phyloP scores from a whole-genome alignment of 1,140 invertebrate species.

The Papilio aristodemus region DNA sequence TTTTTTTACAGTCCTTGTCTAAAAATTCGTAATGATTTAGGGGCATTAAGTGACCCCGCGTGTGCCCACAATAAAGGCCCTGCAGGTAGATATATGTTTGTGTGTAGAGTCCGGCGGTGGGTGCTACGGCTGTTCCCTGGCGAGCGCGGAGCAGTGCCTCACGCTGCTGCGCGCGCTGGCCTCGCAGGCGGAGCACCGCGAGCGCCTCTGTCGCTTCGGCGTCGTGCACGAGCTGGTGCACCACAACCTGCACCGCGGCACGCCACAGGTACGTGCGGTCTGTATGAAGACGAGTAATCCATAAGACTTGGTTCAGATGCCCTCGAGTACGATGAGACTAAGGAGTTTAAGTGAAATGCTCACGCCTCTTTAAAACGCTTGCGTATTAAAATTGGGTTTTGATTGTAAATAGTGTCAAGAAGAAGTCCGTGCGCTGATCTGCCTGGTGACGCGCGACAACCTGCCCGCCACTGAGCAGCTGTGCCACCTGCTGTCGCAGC shows the following conservation, averaged over 20 bases:
- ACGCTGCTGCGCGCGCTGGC: constrained; percentile 95
- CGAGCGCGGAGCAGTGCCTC: constrained; percentile 95
- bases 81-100: not conserved
- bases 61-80: too few relatives aligned
- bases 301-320: too few relatives aligned
- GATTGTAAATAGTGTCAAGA: constrained; percentile 84
- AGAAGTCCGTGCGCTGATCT: constrained; percentile 92
- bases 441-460: constrained; percentile 95
- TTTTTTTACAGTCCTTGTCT: too few relatives aligned
- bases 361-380: too few relatives aligned
- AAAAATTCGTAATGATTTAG: too few relatives aligned
- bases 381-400: too few relatives aligned
- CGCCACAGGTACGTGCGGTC: constrained; percentile 83
- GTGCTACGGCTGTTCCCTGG: constrained; percentile 92
- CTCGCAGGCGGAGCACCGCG: constrained; percentile 88
- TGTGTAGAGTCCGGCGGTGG: constrained; percentile 75
- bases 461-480: constrained; percentile 92
- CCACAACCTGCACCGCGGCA: constrained; percentile 91
- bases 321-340: too few relatives aligned
- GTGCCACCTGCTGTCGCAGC: constrained; percentile 89
- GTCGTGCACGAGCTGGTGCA: constrained; percentile 94
- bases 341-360: too few relatives aligned
- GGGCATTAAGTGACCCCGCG: too few relatives aligned
- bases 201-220: constrained; percentile 91
- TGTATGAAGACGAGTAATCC: too few relatives aligned